Base-by-base conservation (phyloP, 2,888 invertebrate genomes). In the Drosophila helvetica region DNA sequence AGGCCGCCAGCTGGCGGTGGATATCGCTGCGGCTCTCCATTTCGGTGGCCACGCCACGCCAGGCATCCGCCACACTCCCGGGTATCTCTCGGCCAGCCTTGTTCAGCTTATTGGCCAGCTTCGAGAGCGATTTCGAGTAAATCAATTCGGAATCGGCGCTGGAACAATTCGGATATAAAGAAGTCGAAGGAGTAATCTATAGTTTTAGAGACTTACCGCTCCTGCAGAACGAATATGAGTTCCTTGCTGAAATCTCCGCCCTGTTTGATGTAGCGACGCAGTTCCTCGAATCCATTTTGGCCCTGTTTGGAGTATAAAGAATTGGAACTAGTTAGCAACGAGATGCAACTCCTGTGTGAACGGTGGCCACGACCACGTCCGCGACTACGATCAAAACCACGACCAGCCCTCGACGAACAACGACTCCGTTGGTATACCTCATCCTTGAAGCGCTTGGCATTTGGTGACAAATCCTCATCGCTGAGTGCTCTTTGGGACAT, bases 191-290 rank as follows among this genome's bases (percentile, higher is more conserved):
- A 9, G 1, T 27, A n/a, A 7, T 27, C n/a, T 17, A 5, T 5
- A 15, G 12, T 10, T 33, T 10, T 5, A 7, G 18, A 1, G 2
- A 79, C 91, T 91, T 93, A 98, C 98, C 98, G 96, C 93, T 98
- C 98, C 92, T 98, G 97, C 79, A 98, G 93, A 88, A 98, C 96
- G 50, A 95, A 93, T 7, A 97, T 95, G 57, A 98, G 93, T 90
- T 98, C 98, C 90, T 98, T 98, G 93, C 98, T 97, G 91, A 98
- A 97, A 91, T 98, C 98, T 52, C 97, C 96, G 46, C 98, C 98
- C 92, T 98, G 97, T 91, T 98, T 98, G 82, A 98, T 96, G 91
- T 97, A 97, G 78, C 96, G 95, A 65, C 98, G 94, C 54, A 98
- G 93, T 91, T 98, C 98, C 89, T 98, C 98, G 92, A 98, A 98